phyloP scores from a whole-genome alignment of 2,888 invertebrate species.

The Orthosia gracilis region DNA sequence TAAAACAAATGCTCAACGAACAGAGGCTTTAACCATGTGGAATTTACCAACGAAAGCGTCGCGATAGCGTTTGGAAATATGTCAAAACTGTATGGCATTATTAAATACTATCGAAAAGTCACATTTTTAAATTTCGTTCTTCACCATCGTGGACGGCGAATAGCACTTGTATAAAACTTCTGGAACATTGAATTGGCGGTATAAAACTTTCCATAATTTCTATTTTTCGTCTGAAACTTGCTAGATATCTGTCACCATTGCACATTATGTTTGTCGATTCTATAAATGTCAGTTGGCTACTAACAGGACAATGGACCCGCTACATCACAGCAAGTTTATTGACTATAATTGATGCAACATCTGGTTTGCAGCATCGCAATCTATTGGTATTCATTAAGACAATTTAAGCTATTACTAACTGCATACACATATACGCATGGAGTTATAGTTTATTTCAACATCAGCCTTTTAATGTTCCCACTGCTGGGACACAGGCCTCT shows the following conservation, averaged over 20 bases:
- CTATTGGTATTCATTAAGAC: slow-evolving; percentile 56
- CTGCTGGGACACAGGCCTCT: too few relatives aligned
- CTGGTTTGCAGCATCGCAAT: slow-evolving; percentile 48
- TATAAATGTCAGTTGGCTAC: slow-evolving; percentile 8
- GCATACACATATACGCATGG: slow-evolving; percentile 18
- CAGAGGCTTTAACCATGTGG: too few relatives aligned
- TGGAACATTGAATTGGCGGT: neutral
- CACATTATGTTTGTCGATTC: neutral
- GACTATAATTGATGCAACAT: slow-evolving; percentile 61
- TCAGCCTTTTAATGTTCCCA: too few relatives aligned
- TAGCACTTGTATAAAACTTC: too few relatives aligned
- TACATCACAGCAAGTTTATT: slow-evolving; percentile 44
- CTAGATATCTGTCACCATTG: neutral
- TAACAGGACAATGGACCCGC: slow-evolving; percentile 35
- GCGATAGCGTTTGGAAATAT: too few relatives aligned
- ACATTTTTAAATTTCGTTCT: too few relatives aligned
- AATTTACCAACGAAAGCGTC: too few relatives aligned
- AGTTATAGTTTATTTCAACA: neutral
- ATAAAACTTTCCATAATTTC: neutral
- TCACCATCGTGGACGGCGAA: too few relatives aligned
- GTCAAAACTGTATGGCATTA: too few relatives aligned
- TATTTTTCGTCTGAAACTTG: neutral
- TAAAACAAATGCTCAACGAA: neutral
- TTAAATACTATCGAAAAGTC: too few relatives aligned
- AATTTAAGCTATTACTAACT: slow-evolving; percentile 50